phyloP scores from a whole-genome alignment of 2,888 invertebrate genomes.

The Eupeodes luniger region DNA sequence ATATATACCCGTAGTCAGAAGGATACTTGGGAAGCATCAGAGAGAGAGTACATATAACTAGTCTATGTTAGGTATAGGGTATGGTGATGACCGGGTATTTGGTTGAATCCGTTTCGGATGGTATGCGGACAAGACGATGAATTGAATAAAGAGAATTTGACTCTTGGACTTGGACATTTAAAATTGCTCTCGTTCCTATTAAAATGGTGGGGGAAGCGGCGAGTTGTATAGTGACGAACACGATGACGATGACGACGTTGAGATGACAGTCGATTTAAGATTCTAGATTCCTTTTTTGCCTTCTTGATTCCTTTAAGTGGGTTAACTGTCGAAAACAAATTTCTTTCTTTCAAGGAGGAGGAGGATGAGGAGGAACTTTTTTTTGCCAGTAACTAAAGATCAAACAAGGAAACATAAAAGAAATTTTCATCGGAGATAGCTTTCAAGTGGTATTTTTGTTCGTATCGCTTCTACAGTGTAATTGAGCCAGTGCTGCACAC shows the following conservation, averaged over 20 bases:
- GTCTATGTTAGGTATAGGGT: neutral
- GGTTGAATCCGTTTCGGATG: constrained; percentile 23
- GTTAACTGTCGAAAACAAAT: constrained; percentile 36
- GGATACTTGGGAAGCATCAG: no score
- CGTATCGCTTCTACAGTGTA: neutral
- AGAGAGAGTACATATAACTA: no score
- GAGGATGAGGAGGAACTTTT: no score
- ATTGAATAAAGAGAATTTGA: constrained; percentile 61
- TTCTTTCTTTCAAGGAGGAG: neutral
- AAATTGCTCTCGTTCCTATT: constrained; percentile 50
- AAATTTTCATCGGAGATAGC: constrained; percentile 10
- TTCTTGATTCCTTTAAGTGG: constrained; percentile 1
- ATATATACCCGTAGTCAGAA: neutral
- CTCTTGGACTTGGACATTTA: constrained; percentile 72
- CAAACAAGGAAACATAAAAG: neutral
- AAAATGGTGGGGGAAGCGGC: constrained; percentile 23
- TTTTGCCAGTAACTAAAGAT: no score
- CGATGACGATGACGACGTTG: neutral
- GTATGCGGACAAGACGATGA: constrained; percentile 22
- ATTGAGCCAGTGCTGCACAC: neutral
- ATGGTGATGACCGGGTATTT: neutral
- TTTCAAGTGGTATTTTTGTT: neutral
- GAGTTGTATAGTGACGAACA: constrained; percentile 40
- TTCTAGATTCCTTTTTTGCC: neutral
- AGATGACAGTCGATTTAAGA: constrained; percentile 38